Evolutionary conservation across 2,113 vertebrate species (phyloP).

Genomic region (Oceanodroma tethys): DNA sequence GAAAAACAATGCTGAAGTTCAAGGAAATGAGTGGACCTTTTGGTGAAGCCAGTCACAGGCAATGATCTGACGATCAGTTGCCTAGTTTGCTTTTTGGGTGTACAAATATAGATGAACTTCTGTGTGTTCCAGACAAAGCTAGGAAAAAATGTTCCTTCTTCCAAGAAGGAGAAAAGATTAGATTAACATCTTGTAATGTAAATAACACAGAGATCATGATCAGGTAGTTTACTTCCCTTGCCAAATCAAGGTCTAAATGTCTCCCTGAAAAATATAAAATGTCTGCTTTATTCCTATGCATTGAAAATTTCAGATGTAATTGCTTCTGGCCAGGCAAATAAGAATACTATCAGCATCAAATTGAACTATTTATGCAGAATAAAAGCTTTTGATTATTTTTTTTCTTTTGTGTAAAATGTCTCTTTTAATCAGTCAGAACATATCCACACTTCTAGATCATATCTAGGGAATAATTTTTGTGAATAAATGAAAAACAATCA

Average conservation of each 20-base stretch:
- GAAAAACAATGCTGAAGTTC: not conserved
- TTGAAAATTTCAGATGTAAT: not conserved
- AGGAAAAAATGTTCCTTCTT: not conserved
- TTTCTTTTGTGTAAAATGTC: not conserved
- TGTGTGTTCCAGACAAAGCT: not conserved
- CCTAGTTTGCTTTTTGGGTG: not conserved
- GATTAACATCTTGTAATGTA: not conserved
- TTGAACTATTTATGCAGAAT: not conserved
- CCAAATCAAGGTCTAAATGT: not conserved
- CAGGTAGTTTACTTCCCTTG: not conserved
- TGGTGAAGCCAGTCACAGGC: not conserved
- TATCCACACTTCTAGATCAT: not conserved
- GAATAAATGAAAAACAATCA: not conserved
- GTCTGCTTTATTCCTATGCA: not conserved
- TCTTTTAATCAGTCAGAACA: not conserved
- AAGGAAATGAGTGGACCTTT: not conserved
- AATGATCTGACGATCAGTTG: accelerated
- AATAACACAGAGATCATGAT: not conserved
- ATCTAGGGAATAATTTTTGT: not conserved
- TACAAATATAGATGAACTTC: not conserved
- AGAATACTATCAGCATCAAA: not conserved
- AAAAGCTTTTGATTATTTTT: not conserved
- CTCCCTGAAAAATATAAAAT: not conserved
- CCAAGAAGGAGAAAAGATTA: not conserved
- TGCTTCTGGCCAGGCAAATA: not conserved